Percentiles rank a stretch among this genome's conserved stretches.
phyloP scores from a whole-genome alignment of 2,888 invertebrate species.

The Craniophora ligustri region DNA sequence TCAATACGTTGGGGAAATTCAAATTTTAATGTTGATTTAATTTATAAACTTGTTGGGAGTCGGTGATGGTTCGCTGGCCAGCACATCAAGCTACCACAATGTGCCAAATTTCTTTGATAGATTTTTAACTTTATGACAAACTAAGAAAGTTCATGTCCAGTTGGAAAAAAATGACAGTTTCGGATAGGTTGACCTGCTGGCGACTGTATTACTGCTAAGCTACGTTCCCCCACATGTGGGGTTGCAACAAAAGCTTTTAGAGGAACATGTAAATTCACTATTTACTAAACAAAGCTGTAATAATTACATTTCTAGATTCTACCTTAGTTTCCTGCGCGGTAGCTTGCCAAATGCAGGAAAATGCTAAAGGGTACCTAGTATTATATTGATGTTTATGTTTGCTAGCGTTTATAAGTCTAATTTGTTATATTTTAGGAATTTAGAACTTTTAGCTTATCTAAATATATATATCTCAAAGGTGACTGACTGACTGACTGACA shows the following conservation, averaged over 20 bases:
- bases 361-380: too few relatives aligned
- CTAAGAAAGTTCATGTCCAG: too few relatives aligned
- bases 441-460: too few relatives aligned
- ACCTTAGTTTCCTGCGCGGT: neutral
- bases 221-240: neutral
- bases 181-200: too few relatives aligned
- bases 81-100: too few relatives aligned
- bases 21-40: conserved; percentile 5
- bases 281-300: conserved; percentile 15
- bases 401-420: neutral
- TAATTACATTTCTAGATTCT: conserved; percentile 17
- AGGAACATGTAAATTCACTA: conserved; percentile 29
- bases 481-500: too few relatives aligned
- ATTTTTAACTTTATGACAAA: too few relatives aligned
- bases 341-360: conserved; percentile 1
- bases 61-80: too few relatives aligned
- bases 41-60: conserved; percentile 1
- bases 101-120: too few relatives aligned
- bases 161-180: too few relatives aligned
- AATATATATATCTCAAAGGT: too few relatives aligned
- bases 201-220: neutral
- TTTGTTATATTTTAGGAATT: neutral
- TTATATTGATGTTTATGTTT: too few relatives aligned
- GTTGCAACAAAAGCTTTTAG: conserved; percentile 26
- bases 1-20: neutral